phyloP scores from a whole-genome alignment of 2,797 vertebrate genomes.

The Scyliorhinus canicula region DNA sequence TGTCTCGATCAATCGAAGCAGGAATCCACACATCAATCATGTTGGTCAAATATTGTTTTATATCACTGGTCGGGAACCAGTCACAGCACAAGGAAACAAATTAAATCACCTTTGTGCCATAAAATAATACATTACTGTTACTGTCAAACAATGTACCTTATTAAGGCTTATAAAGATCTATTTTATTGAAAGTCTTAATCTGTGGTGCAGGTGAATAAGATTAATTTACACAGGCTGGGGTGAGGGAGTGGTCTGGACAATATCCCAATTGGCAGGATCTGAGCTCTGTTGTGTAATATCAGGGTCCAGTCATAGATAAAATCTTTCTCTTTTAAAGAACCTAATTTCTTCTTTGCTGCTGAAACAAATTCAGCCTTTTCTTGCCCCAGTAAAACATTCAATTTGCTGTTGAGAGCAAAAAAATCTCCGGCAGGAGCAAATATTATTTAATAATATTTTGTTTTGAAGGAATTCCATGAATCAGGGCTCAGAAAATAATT shows the following conservation, averaged over 20 bases:
- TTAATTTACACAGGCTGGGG: background rate
- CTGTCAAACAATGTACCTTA: background rate
- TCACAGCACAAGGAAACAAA: background rate
- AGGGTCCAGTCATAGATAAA: background rate
- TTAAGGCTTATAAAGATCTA: background rate
- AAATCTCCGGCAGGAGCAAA: background rate
- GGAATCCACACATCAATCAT: background rate
- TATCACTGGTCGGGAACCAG: background rate
- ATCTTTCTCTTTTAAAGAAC: background rate
- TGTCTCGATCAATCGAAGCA: background rate
- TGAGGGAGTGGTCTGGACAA: background rate
- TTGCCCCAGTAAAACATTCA: background rate
- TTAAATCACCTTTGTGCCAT: background rate
- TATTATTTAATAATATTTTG: background rate
- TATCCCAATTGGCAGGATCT: background rate
- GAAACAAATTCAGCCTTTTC: background rate
- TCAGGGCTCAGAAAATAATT: background rate
- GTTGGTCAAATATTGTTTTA: background rate
- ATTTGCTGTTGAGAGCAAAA: background rate
- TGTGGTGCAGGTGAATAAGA: background rate
- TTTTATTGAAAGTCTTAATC: background rate
- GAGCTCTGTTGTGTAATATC: background rate
- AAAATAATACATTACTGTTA: background rate
- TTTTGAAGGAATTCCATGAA: too few relatives aligned
- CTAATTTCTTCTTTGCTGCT: background rate